A percentile compares a stretch with the other conserved stretches of the same genome.
These are phyloP conservation scores for Acronicta psi DNA, from an alignment of 2,888 invertebrate genomes.

Conservation along the genomic window DNA sequence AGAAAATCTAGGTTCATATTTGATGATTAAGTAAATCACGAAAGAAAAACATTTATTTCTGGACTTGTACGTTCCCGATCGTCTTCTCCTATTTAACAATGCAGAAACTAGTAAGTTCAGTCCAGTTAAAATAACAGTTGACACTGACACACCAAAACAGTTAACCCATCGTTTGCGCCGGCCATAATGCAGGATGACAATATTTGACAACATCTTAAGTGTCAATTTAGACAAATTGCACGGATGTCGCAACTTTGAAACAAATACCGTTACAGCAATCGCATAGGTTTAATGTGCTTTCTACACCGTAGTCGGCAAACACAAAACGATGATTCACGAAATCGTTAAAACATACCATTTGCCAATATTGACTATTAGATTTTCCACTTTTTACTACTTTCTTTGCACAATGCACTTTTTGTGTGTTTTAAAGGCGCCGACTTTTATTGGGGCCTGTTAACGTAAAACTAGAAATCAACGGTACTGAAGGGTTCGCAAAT, in stretches of 20 bases:
- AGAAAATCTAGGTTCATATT: too few relatives aligned
- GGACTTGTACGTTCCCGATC: too few relatives aligned
- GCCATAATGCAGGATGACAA: constrained; percentile 39
- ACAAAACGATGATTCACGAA: constrained; percentile 46
- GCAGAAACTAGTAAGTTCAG: neutral
- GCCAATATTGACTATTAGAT: constrained; percentile 55
- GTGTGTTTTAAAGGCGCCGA: constrained; percentile 61
- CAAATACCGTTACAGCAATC: constrained; percentile 42
- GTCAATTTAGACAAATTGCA: constrained; percentile 52
- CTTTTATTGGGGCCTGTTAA: constrained; percentile 70
- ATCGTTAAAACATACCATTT: constrained; percentile 47
- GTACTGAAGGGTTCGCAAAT: constrained; percentile 72
- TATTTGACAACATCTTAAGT: constrained; percentile 50
- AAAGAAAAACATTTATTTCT: too few relatives aligned
- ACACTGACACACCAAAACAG: constrained; percentile 36
- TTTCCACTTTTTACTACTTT: constrained; percentile 34
- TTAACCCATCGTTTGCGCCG: constrained; percentile 30
- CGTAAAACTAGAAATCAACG: constrained; percentile 62
- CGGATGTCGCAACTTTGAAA: constrained; percentile 47
- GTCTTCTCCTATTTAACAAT: neutral
- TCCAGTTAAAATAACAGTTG: constrained; percentile 16
- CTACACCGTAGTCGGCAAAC: constrained; percentile 34
- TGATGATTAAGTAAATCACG: too few relatives aligned
- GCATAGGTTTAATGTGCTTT: constrained; percentile 27
- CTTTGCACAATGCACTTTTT: constrained; percentile 52